Evolutionary conservation across 2,888 invertebrate species (phyloP).

Genomic region (Hyposoter dolosus): DNA sequence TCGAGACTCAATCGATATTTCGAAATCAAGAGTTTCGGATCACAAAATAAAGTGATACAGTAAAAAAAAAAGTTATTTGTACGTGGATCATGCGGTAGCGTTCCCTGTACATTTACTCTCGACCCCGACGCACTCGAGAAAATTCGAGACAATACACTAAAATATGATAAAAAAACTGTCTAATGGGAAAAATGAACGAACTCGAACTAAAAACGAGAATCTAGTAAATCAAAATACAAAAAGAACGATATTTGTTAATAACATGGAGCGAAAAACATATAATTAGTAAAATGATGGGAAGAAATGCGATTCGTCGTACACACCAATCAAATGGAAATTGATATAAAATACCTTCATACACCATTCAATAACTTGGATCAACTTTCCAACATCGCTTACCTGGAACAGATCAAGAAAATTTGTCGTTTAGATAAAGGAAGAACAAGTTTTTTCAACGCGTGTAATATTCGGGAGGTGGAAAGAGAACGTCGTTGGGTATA

Average conservation of each 20-base stretch:
- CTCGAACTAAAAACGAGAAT: slow-evolving; percentile 11
- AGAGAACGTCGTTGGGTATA: slow-evolving; percentile 32
- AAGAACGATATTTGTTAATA: slow-evolving; percentile 12
- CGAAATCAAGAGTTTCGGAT: neutral
- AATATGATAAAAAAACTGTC: slow-evolving; percentile 40
- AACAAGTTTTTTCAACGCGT: slow-evolving; percentile 4
- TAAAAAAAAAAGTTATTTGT: neutral
- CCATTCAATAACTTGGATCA: neutral
- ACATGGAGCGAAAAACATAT: neutral
- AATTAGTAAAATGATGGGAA: neutral
- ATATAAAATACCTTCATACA: slow-evolving; percentile 22
- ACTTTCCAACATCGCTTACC: slow-evolving; percentile 53
- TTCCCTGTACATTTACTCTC: slow-evolving; percentile 39
- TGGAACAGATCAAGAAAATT: slow-evolving; percentile 58
- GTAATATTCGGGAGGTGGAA: slow-evolving; percentile 6
- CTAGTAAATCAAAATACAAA: slow-evolving; percentile 1
- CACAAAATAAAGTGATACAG: neutral
- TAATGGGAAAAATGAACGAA: slow-evolving; percentile 3
- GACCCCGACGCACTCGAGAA: slow-evolving; percentile 61
- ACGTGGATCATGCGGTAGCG: neutral
- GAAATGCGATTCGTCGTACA: neutral
- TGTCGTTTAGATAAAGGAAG: slow-evolving; percentile 35
- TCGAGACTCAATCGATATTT: no score
- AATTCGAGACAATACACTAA: slow-evolving; percentile 51
- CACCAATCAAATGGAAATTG: no score